A percentile compares a stretch with the other conserved stretches of the same genome.
These are phyloP conservation scores for Drosophila pandora DNA, from an alignment of 1,140 invertebrate species.

Conservation along the genomic window DNA sequence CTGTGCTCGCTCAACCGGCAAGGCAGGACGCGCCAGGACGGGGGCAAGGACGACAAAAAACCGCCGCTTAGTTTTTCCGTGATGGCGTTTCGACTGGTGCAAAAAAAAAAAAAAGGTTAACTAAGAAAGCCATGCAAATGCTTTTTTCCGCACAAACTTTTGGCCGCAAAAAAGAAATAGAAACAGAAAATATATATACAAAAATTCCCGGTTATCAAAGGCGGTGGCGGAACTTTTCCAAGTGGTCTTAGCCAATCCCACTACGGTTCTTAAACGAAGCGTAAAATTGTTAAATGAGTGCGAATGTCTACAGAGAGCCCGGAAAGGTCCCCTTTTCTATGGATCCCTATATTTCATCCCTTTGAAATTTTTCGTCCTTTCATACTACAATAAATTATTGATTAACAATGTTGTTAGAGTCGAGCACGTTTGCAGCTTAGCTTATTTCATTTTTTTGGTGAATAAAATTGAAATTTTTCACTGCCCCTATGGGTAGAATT, in stretches of 20 bases:
- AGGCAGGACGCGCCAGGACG: slow-evolving; percentile 13
- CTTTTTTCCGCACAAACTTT: slow-evolving; percentile 51
- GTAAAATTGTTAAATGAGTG: slow-evolving; percentile 83
- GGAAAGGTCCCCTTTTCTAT: slow-evolving; percentile 6
- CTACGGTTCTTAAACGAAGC: slow-evolving; percentile 75
- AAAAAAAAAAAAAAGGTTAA: slow-evolving; percentile 75
- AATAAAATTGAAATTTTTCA: slow-evolving; percentile 47
- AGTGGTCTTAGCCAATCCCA: slow-evolving; percentile 37
- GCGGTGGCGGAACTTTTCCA: slow-evolving; percentile 22
- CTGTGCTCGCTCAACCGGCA: slow-evolving; percentile 64
- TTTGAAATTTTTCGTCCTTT: slow-evolving; percentile 31
- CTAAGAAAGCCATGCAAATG: slow-evolving; percentile 70
- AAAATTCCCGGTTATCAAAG: slow-evolving; percentile 43
- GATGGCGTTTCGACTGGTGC: slow-evolving; percentile 27
- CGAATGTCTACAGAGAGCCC: slow-evolving; percentile 46
- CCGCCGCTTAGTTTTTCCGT: slow-evolving; percentile 50
- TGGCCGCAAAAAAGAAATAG: slow-evolving; percentile 12
- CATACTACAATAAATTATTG: slow-evolving; percentile 64
- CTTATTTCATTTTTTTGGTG: slow-evolving; percentile 33
- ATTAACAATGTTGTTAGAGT: slow-evolving; percentile 67
- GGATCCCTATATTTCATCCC: slow-evolving; percentile 2
- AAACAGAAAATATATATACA: slow-evolving; percentile 12
- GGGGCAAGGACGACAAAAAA: slow-evolving; percentile 19
- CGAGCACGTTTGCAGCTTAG: slow-evolving; percentile 44
- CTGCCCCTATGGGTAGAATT: slow-evolving; percentile 40